Evolutionary conservation across 2,797 vertebrate species (phyloP).

Genomic region (Labroides dimidiatus): DNA sequence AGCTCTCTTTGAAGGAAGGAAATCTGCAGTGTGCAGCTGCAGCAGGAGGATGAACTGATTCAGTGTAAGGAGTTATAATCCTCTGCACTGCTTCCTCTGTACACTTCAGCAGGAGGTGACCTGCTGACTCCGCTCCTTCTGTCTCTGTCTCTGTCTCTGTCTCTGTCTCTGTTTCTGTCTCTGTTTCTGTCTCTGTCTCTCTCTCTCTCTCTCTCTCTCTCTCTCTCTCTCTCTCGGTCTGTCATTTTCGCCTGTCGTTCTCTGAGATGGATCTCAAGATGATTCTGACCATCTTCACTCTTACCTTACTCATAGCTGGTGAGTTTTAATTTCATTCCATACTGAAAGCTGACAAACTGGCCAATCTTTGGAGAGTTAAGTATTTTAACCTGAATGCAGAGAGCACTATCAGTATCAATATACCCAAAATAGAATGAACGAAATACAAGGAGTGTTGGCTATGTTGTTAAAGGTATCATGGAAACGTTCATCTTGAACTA

Average conservation of each 20-base stretch:
- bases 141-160: conserved; percentile 3
- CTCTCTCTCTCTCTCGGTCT: conserved; percentile 4
- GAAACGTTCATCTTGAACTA: too few relatives aligned
- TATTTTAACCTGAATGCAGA: not conserved
- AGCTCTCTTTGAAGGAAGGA: conserved; percentile 83
- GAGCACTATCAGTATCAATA: too few relatives aligned
- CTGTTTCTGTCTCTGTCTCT: conserved; percentile 5
- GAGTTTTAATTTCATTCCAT: not conserved
- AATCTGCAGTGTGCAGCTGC: conserved; percentile 71
- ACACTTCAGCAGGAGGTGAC: conserved; percentile 50
- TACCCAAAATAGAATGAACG: too few relatives aligned
- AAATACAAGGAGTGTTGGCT: too few relatives aligned
- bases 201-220: not conserved
- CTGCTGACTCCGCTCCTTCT: conserved; percentile 22
- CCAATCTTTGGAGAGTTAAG: not conserved
- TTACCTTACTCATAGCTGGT: conserved; percentile 45
- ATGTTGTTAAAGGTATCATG: too few relatives aligned
- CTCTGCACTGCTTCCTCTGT: conserved; percentile 79
- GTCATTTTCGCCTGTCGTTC: conserved; percentile 6
- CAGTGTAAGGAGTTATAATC: conserved; percentile 54
- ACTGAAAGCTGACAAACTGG: not conserved
- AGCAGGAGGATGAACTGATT: conserved; percentile 67
- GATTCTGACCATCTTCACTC: conserved; percentile 43
- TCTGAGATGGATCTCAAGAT: conserved; percentile 63
- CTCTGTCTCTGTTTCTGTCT: not conserved